A percentile compares a stretch with the other conserved stretches of the same genome.
phyloP scores from a whole-genome alignment of 1,140 invertebrate genomes.

The Ostrea edulis region DNA sequence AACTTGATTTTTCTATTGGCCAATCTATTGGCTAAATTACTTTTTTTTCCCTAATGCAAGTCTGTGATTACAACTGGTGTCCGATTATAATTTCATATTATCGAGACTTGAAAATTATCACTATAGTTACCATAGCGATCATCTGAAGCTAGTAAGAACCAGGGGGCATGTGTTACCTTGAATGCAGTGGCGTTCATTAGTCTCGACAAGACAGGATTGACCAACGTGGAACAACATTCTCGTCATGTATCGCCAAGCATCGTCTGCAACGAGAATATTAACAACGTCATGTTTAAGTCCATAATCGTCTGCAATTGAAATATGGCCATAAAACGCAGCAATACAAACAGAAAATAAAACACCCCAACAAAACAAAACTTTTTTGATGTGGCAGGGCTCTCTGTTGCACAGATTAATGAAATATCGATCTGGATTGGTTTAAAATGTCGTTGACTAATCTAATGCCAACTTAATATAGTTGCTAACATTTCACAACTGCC shows the following conservation, averaged over 20 bases:
- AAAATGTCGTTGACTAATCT: conserved; percentile 37
- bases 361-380: not conserved
- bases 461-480: conserved; percentile 37
- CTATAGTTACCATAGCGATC: conserved; percentile 3
- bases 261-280: conserved; percentile 13
- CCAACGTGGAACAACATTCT: conserved; percentile 16
- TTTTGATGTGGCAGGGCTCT: not conserved
- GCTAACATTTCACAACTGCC: conserved; percentile 32
- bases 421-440: conserved; percentile 17
- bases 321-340: conserved; percentile 16
- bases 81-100: not conserved
- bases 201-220: conserved; percentile 20
- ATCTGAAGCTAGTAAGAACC: not conserved
- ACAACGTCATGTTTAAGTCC: conserved; percentile 20
- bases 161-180: not conserved
- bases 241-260: conserved; percentile 31
- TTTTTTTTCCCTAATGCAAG: not conserved
- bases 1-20: not conserved
- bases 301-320: conserved; percentile 27
- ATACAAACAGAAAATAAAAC: conserved; percentile 23
- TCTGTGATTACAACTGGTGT: not conserved
- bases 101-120: not conserved
- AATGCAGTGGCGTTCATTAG: conserved; percentile 31
- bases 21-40: not conserved
- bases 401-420: conserved; percentile 25